phyloP scores from a whole-genome alignment of 2,797 vertebrate genomes.

The Enteromius radiatus region DNA sequence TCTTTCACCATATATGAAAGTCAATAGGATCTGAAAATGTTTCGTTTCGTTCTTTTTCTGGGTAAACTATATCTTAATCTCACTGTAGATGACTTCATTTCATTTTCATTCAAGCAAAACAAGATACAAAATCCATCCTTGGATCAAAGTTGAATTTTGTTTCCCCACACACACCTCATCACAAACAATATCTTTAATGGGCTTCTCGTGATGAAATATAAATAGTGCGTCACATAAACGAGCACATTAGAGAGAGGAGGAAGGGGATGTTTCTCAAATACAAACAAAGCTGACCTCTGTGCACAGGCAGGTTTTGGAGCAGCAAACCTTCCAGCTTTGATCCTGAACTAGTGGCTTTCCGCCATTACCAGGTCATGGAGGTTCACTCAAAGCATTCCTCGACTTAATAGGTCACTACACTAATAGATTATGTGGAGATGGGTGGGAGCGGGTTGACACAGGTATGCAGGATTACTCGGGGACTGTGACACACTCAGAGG shows the following conservation, averaged over 20 bases:
- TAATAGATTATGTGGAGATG: constrained; percentile 51
- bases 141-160: background rate
- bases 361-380: constrained; percentile 68
- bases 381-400: constrained; percentile 71
- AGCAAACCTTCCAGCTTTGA: constrained; percentile 63
- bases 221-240: constrained; percentile 35
- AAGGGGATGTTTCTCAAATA: constrained; percentile 39
- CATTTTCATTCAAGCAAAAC: background rate
- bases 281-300: constrained; percentile 50
- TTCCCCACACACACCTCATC: constrained; percentile 8
- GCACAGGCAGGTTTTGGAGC: constrained; percentile 12
- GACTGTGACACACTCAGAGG: constrained; percentile 17
- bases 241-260: constrained; percentile 17
- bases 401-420: constrained; percentile 74
- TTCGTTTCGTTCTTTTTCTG: background rate
- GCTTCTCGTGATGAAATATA: constrained; percentile 11
- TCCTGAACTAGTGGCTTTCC: constrained; percentile 70
- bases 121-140: background rate
- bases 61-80: background rate
- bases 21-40: background rate
- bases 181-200: constrained; percentile 11
- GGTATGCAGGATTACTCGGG: constrained; percentile 14
- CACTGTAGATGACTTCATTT: background rate
- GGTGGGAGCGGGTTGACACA: constrained; percentile 24
- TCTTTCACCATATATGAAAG: background rate